These are phyloP conservation scores for Paedocypris sp. DNA, from an alignment of 2,113 vertebrate genomes.

Conservation along the genomic window DNA sequence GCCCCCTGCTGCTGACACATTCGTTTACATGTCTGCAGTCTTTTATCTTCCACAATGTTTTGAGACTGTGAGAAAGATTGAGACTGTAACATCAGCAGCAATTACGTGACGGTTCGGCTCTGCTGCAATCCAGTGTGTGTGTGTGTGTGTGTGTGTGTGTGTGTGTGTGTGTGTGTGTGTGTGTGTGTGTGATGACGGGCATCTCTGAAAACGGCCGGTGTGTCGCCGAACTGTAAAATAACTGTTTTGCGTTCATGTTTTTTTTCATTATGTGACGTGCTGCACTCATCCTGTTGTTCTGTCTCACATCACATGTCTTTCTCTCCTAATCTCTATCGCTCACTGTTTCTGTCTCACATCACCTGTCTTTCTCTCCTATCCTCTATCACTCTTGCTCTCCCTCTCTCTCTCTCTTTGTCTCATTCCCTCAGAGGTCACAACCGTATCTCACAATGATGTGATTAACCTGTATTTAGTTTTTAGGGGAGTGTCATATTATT, in stretches of 20 bases:
- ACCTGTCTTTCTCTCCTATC: neutral
- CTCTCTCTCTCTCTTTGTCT: neutral
- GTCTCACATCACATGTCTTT: neutral
- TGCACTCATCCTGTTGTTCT: conserved; percentile 8
- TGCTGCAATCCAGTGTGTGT: neutral
- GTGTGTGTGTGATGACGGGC: conserved; percentile 5
- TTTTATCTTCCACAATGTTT: neutral
- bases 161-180: neutral
- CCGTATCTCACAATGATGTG: too few species aligned
- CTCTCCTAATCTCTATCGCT: neutral
- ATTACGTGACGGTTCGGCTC: too few species aligned
- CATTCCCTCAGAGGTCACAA: too few species aligned
- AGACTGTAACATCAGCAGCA: too few species aligned
- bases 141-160: neutral
- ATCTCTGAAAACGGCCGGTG: conserved; percentile 19
- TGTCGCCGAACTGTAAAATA: neutral
- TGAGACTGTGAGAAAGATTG: neutral
- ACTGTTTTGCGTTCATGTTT: conserved; percentile 18
- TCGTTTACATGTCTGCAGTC: neutral
- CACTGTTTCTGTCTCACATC: too few species aligned
- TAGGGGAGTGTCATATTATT: too few species aligned
- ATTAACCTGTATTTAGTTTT: too few species aligned
- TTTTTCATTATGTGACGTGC: conserved; percentile 22
- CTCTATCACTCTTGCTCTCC: neutral
- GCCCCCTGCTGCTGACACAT: neutral